Percentiles rank a stretch among this genome's conserved stretches.
phyloP scores from a whole-genome alignment of 2,888 invertebrate species.

The Malthinus flaveolus region DNA sequence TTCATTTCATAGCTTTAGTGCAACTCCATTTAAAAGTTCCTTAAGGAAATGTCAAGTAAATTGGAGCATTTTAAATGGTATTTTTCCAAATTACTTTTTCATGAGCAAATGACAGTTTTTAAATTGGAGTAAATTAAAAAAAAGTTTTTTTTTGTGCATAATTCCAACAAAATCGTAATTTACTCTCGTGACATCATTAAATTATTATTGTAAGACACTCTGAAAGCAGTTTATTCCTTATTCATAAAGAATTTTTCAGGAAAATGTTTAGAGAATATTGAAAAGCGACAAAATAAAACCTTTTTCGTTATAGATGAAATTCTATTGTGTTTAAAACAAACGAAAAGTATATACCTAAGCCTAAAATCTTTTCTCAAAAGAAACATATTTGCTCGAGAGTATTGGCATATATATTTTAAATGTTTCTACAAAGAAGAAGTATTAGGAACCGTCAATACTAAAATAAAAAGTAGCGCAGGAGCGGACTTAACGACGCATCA shows the following conservation, averaged over 20 bases:
- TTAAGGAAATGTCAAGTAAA: too few relatives aligned
- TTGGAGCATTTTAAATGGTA: too few relatives aligned
- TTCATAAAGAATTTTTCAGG: neutral
- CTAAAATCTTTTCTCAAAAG: neutral
- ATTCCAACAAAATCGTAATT: too few relatives aligned
- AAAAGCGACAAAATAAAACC: conserved; percentile 6
- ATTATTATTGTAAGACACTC: neutral
- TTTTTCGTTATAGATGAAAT: neutral
- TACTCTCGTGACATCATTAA: neutral
- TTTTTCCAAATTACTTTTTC: too few relatives aligned
- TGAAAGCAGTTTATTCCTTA: neutral
- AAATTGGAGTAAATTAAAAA: too few relatives aligned
- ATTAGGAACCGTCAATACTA: neutral
- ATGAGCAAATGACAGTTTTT: too few relatives aligned
- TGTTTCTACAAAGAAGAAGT: neutral
- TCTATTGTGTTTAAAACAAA: neutral
- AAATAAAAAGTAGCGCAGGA: too few relatives aligned
- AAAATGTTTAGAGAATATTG: neutral
- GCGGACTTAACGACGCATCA: too few relatives aligned
- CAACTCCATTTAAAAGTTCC: too few relatives aligned
- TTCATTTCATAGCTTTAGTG: too few relatives aligned
- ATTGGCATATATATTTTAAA: neutral
- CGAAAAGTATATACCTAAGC: neutral
- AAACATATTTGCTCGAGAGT: neutral
- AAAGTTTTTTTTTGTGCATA: too few relatives aligned